Evolutionary conservation across 1,140 invertebrate species (phyloP).

Genomic region (Acromyrmex charruanus): DNA sequence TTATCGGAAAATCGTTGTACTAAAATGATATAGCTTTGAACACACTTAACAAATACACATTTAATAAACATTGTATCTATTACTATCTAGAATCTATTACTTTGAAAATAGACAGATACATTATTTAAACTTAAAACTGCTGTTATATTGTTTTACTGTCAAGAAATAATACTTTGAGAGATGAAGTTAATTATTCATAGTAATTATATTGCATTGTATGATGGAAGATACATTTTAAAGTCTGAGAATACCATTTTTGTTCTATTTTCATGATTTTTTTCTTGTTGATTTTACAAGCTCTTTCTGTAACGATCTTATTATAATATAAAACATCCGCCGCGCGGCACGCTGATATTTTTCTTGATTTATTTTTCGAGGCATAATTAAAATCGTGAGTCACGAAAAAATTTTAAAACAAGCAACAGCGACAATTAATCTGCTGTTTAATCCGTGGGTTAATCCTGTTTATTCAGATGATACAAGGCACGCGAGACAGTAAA

Average conservation of each 20-base stretch:
- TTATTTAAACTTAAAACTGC: neutral
- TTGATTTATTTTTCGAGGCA: slow-evolving; percentile 44
- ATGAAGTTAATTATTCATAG: slow-evolving; percentile 34
- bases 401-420: slow-evolving; percentile 16
- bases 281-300: neutral
- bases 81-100: neutral
- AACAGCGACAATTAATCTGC: slow-evolving; percentile 38
- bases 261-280: slow-evolving; percentile 27
- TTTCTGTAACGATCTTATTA: slow-evolving; percentile 44
- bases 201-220: slow-evolving; percentile 41
- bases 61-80: neutral
- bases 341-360: slow-evolving; percentile 21
- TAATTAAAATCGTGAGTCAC: slow-evolving; percentile 36
- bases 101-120: neutral
- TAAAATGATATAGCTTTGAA: no score
- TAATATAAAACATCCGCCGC: slow-evolving; percentile 7
- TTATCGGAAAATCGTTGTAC: neutral
- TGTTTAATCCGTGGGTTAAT: slow-evolving; percentile 28
- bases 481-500: slow-evolving; percentile 41
- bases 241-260: neutral
- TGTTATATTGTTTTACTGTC: neutral
- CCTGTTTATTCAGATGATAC: slow-evolving; percentile 27
- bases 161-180: slow-evolving; percentile 13
- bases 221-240: slow-evolving; percentile 42
- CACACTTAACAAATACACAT: neutral